Conservation (phyloP, 2,113 vertebrate species). For the Anser brachyrhynchus region DNA sequence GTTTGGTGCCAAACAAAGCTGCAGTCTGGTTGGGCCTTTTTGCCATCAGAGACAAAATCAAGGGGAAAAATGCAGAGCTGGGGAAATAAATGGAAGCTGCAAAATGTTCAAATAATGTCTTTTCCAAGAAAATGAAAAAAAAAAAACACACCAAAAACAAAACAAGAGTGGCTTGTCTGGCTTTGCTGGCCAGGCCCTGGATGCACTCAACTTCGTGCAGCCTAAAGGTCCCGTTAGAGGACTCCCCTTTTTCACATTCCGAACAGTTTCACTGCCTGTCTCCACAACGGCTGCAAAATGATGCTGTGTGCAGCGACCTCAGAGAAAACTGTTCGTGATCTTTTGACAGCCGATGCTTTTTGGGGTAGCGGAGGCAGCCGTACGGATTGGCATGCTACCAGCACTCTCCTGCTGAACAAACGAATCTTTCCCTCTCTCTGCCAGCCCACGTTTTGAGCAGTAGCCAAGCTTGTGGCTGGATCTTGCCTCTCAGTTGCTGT, state of each 20-base stretch:
- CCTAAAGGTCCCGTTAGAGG: not conserved
- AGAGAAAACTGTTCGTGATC: not conserved
- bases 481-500: not conserved
- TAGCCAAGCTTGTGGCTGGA: not conserved
- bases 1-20: constrained; percentile 54
- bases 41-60: constrained; percentile 17
- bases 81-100: constrained; percentile 24
- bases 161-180: not conserved
- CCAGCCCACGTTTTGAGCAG: not conserved
- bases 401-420: not conserved
- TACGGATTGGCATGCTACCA: not conserved
- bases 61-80: not conserved
- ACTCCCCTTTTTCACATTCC: not conserved
- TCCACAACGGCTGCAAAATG: not conserved
- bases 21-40: constrained; percentile 37
- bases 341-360: not conserved
- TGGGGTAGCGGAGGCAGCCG: not conserved
- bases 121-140: constrained; percentile 2
- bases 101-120: not conserved
- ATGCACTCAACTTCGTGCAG: not conserved
- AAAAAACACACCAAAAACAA: too few relatives aligned
- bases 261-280: not conserved
- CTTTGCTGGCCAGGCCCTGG: not conserved
- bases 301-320: not conserved
- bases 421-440: not conserved